Evolutionary conservation across 2,113 vertebrate genomes (phyloP).

Genomic region (Plotosus lineatus): DNA sequence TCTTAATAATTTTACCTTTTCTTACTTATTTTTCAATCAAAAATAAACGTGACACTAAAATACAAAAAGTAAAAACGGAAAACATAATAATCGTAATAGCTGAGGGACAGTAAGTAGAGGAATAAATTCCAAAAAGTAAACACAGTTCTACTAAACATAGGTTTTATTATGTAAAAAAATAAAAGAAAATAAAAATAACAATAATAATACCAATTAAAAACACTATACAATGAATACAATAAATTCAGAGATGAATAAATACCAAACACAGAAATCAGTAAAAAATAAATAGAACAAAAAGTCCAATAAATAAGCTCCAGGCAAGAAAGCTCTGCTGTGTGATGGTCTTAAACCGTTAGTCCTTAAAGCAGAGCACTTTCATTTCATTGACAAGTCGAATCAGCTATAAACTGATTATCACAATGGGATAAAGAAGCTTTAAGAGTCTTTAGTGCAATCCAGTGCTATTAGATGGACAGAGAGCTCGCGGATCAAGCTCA

Average conservation of each 20-base stretch:
- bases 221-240: too few relatives aligned
- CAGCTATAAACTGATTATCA: conserved; percentile 73
- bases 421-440: conserved; percentile 76
- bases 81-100: too few relatives aligned
- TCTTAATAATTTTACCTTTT: neutral
- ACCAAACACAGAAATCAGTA: too few relatives aligned
- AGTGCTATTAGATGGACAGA: conserved; percentile 55
- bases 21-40: neutral
- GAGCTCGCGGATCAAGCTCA: conserved; percentile 41
- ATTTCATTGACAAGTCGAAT: conserved; percentile 66
- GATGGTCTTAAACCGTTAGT: conserved; percentile 61
- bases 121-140: too few relatives aligned
- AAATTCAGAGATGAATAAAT: too few relatives aligned
- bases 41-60: neutral
- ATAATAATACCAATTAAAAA: too few relatives aligned
- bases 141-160: too few relatives aligned
- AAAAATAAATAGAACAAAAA: too few relatives aligned
- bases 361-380: conserved; percentile 63
- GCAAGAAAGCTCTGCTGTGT: conserved; percentile 55
- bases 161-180: too few relatives aligned
- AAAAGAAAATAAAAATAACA: too few relatives aligned
- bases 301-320: conserved; percentile 15
- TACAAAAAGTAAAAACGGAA: too few relatives aligned
- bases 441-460: conserved; percentile 69
- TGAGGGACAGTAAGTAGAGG: too few relatives aligned